These are phyloP conservation scores for Drosophila rhopaloa DNA, from an alignment of 1,140 invertebrate genomes.

Conservation along the genomic window DNA sequence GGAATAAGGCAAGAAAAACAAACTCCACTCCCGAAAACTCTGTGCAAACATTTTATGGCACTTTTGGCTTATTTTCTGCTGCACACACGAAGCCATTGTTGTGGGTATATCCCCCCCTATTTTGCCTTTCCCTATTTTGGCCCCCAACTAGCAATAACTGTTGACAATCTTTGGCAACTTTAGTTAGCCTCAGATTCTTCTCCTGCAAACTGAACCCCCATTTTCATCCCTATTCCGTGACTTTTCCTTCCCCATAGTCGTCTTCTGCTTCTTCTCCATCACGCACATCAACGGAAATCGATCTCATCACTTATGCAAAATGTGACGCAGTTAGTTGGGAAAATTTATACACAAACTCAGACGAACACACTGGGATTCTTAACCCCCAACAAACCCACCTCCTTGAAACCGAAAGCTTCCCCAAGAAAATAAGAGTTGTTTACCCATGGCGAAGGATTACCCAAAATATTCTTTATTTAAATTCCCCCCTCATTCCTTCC, in stretches of 20 bases:
- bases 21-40: conserved; percentile 53
- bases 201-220: background rate
- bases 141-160: conserved; percentile 67
- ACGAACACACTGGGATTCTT: background rate
- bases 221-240: background rate
- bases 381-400: background rate
- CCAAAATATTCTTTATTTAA: conserved; percentile 14
- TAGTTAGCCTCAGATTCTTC: conserved; percentile 53
- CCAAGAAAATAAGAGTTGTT: conserved; percentile 18
- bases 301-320: conserved; percentile 83
- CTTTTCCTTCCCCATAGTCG: background rate
- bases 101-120: background rate
- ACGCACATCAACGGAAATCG: conserved; percentile 78
- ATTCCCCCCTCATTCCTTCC: background rate
- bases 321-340: conserved; percentile 78
- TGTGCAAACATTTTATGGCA: conserved; percentile 80
- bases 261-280: conserved; percentile 27
- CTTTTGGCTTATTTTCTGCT: conserved; percentile 72
- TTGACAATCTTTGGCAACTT: conserved; percentile 81
- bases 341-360: conserved; percentile 61
- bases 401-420: background rate
- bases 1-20: conserved; percentile 10
- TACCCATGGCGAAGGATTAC: conserved; percentile 29
- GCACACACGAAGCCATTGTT: conserved; percentile 48
- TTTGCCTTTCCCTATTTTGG: background rate